Conservation (phyloP, 2,113 vertebrate species). For the Thunnus maccoyii region DNA sequence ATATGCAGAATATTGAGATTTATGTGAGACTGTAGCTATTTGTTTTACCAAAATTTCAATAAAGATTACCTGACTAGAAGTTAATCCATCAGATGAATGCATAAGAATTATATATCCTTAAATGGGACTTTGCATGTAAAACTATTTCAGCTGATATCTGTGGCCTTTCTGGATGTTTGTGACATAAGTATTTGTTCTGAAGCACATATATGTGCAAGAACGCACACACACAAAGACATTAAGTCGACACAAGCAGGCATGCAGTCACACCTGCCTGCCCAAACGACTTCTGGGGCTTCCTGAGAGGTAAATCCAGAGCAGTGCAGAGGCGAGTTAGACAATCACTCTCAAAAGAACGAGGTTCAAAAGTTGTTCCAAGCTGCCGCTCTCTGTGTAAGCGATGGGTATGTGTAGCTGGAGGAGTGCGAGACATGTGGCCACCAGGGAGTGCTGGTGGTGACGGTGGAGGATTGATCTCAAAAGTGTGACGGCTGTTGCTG, state of each 20-base stretch:
- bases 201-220: slow-evolving; percentile 13
- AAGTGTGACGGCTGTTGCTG: no score
- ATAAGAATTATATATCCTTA: background rate
- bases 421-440: slow-evolving; percentile 26
- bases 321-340: slow-evolving; percentile 25
- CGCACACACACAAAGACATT: slow-evolving; percentile 1
- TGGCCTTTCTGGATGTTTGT: background rate
- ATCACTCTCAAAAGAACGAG: slow-evolving; percentile 6
- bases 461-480: background rate
- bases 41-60: background rate
- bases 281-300: slow-evolving; percentile 50
- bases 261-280: slow-evolving; percentile 57
- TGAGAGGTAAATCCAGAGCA: slow-evolving; percentile 66
- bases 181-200: background rate
- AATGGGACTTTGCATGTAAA: no score
- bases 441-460: slow-evolving; percentile 44
- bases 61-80: background rate
- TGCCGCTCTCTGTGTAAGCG: slow-evolving; percentile 22
- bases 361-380: slow-evolving; percentile 43
- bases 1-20: background rate
- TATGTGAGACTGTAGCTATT: background rate
- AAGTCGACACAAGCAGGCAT: slow-evolving; percentile 48
- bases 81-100: background rate
- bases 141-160: background rate
- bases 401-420: background rate